Percentiles rank a stretch among this genome's conserved stretches.
Evolutionary conservation across 2,797 vertebrate genomes (phyloP).

Genomic region (Labroides dimidiatus): DNA sequence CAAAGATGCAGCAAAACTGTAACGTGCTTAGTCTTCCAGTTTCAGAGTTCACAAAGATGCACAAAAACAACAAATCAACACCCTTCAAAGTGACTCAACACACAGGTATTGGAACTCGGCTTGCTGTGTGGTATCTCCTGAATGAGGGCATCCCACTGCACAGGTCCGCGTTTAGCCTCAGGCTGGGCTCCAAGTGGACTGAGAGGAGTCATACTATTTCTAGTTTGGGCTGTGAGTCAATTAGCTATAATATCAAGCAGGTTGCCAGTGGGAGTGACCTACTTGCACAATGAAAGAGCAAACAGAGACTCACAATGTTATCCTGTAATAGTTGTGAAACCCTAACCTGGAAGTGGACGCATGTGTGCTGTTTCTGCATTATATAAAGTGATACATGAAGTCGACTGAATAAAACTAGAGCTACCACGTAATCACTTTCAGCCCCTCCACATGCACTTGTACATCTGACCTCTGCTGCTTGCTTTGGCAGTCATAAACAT

Average conservation of each 20-base stretch:
- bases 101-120: slow-evolving; percentile 10
- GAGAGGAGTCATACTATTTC: slow-evolving; percentile 47
- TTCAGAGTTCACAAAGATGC: background rate
- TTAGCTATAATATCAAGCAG: slow-evolving; percentile 61
- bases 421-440: too few species aligned
- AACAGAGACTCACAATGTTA: slow-evolving; percentile 7
- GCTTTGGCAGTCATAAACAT: too few species aligned
- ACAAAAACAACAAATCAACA: background rate
- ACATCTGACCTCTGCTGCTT: too few species aligned
- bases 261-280: slow-evolving; percentile 53
- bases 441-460: too few species aligned
- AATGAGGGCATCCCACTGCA: slow-evolving; percentile 32
- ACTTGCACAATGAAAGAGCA: slow-evolving; percentile 48
- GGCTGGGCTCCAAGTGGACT: slow-evolving; percentile 26
- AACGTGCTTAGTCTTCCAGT: background rate
- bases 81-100: background rate
- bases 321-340: background rate
- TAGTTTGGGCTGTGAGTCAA: slow-evolving; percentile 48
- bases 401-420: background rate
- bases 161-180: slow-evolving; percentile 22
- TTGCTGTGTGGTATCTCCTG: slow-evolving; percentile 20
- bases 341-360: background rate
- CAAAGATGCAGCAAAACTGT: background rate
- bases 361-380: background rate
- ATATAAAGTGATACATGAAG: background rate